phyloP scores from a whole-genome alignment of 2,797 vertebrate genomes.

The Peromyscus melanophrys region DNA sequence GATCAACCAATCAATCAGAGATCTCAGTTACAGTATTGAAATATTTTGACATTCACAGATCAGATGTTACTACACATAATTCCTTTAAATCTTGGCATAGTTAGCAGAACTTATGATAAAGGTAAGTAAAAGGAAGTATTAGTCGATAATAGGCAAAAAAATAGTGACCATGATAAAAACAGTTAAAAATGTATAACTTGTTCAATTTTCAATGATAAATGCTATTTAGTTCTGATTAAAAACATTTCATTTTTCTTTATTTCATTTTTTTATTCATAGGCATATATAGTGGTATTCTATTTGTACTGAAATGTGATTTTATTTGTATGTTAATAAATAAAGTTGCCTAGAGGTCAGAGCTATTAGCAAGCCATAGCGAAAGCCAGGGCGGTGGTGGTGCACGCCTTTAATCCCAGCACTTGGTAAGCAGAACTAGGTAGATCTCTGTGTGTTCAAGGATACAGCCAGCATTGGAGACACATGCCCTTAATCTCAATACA shows the following conservation, averaged over 20 bases:
- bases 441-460: no score
- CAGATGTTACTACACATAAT: not conserved
- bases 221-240: not conserved
- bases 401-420: no score
- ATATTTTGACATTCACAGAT: not conserved
- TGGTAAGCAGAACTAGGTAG: no score
- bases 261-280: not conserved
- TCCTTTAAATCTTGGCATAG: not conserved
- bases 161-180: not conserved
- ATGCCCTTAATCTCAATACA: no score
- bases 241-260: not conserved
- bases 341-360: no score
- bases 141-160: not conserved
- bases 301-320: no score
- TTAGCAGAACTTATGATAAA: not conserved
- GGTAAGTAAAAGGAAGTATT: not conserved
- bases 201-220: not conserved
- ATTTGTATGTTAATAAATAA: no score
- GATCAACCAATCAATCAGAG: not conserved
- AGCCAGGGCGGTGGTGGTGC: no score
- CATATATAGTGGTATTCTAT: no score
- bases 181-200: not conserved
- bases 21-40: not conserved
- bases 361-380: no score
- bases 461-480: no score